Percentiles rank a stretch among this genome's conserved stretches.
These are phyloP conservation scores for Pangasius macronema DNA, from an alignment of 2,797 vertebrate genomes.

Conservation along the genomic window DNA sequence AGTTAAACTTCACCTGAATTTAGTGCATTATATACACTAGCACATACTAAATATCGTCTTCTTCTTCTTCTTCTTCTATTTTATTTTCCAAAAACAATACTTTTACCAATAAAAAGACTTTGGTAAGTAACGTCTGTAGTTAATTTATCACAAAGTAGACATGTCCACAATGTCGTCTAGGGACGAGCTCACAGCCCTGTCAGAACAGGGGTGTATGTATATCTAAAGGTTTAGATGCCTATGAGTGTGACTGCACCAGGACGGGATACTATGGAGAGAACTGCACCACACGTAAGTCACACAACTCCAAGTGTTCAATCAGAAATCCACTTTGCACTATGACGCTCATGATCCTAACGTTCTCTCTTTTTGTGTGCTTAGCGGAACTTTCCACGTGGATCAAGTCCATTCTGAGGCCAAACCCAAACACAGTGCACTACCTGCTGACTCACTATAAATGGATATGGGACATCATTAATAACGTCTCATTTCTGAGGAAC, in stretches of 20 bases:
- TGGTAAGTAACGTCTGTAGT: too few relatives aligned
- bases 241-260: conserved; percentile 92
- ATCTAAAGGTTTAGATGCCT: conserved; percentile 74
- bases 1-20: conserved; percentile 25
- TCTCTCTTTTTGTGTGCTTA: conserved; percentile 54
- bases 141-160: too few relatives aligned
- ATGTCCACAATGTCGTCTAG: too few relatives aligned
- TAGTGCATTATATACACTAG: neutral
- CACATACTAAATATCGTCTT: neutral
- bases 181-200: conserved; percentile 90
- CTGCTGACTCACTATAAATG: conserved; percentile 93
- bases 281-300: conserved; percentile 87
- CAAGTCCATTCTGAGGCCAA: conserved; percentile 82
- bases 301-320: neutral
- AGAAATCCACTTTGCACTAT: neutral
- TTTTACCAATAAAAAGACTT: too few relatives aligned
- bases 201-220: conserved; percentile 91
- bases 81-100: neutral
- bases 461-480: conserved; percentile 92
- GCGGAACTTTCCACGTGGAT: conserved; percentile 90
- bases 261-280: conserved; percentile 91
- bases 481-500: conserved; percentile 85
- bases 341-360: neutral
- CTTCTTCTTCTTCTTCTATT: neutral
- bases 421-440: conserved; percentile 87